phyloP scores from a whole-genome alignment of 2,113 vertebrate species.

The Spea bombifrons region DNA sequence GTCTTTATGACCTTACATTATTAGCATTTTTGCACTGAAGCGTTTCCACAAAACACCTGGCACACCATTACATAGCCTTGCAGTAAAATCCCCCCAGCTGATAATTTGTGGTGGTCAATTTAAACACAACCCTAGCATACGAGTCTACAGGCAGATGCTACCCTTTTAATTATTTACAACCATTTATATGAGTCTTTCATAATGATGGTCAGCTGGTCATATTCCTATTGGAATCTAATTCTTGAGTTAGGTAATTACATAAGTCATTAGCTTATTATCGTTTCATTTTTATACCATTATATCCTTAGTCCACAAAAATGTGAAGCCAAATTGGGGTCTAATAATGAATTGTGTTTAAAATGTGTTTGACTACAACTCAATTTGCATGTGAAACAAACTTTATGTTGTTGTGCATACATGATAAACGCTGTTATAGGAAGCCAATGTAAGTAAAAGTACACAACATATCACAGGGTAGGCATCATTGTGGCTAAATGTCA shows the following conservation, averaged over 20 bases:
- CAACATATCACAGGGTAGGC: no score
- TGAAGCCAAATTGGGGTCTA: no score
- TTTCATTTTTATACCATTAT: neutral
- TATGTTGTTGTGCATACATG: no score
- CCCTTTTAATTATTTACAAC: constrained; percentile 29
- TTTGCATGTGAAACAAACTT: no score
- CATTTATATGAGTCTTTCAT: constrained; percentile 15
- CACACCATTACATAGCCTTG: neutral
- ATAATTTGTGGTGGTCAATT: neutral
- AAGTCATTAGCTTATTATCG: neutral
- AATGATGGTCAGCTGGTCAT: constrained; percentile 7
- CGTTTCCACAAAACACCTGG: no score
- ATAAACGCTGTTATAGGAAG: no score
- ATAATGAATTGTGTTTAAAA: neutral
- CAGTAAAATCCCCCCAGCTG: neutral
- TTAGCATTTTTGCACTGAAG: no score
- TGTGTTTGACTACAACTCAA: neutral
- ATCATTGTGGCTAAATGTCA: no score
- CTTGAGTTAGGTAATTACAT: constrained; percentile 12
- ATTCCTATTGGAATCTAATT: neutral
- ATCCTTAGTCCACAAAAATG: neutral
- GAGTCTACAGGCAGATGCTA: constrained; percentile 13
- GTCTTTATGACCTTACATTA: no score
- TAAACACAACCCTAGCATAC: neutral
- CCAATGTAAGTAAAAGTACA: no score